These are phyloP conservation scores for Apoda limacodes DNA, from an alignment of 2,888 invertebrate species.

Conservation along the genomic window DNA sequence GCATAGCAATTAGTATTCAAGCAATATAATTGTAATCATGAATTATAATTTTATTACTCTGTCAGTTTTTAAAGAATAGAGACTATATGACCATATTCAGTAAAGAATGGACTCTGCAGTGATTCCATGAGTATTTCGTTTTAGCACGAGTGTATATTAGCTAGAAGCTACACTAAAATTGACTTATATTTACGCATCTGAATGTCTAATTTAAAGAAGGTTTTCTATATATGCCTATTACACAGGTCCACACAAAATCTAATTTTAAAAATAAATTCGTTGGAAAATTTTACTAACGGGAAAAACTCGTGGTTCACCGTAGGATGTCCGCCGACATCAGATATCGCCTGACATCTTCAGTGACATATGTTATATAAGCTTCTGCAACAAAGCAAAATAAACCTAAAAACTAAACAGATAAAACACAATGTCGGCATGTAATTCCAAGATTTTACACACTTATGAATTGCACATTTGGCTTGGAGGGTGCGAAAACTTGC, in stretches of 20 bases:
- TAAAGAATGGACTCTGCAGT: too few species aligned
- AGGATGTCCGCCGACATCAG: constrained; percentile 51
- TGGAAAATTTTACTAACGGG: constrained; percentile 28
- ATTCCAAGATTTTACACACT: constrained; percentile 52
- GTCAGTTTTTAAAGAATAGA: too few species aligned
- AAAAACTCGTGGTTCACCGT: constrained; percentile 37
- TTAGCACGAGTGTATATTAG: too few species aligned
- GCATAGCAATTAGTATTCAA: too few species aligned
- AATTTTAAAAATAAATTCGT: constrained; percentile 2
- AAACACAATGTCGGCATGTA: constrained; percentile 12
- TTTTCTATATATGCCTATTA: too few species aligned
- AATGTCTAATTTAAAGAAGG: too few species aligned
- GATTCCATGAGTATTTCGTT: too few species aligned
- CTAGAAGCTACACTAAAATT: too few species aligned
- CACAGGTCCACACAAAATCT: neutral
- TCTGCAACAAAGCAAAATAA: neutral
- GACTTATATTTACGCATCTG: too few species aligned
- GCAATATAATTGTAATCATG: too few species aligned
- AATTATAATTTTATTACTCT: too few species aligned
- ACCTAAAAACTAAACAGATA: neutral
- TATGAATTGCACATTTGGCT: constrained; percentile 67
- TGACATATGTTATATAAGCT: constrained; percentile 47
- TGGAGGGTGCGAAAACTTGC: constrained; percentile 69
- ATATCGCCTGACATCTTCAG: constrained; percentile 47
- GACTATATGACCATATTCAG: too few species aligned